These are phyloP conservation scores for Pseudomyrmex concolor DNA, from an alignment of 1,140 invertebrate species.

Conservation along the genomic window DNA sequence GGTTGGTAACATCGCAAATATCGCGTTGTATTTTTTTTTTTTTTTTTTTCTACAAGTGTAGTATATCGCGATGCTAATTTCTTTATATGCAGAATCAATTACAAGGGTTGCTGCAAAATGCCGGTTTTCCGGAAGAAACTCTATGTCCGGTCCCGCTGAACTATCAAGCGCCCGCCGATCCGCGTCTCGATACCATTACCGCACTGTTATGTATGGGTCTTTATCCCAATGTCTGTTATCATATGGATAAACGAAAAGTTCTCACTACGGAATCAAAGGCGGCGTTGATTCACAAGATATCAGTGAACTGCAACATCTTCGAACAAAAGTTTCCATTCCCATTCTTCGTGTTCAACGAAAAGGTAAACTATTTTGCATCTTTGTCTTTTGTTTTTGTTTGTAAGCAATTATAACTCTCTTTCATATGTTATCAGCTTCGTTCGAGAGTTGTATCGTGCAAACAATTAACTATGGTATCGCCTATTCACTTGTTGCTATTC, in stretches of 20 bases:
- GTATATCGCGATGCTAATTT: background rate
- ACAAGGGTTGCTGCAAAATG: constrained; percentile 91
- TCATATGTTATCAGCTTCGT: constrained; percentile 88
- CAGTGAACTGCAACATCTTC: constrained; percentile 96
- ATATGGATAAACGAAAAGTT: constrained; percentile 98
- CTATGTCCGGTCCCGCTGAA: constrained; percentile 88
- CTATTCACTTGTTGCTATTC: constrained; percentile 96
- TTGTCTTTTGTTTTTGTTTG: background rate
- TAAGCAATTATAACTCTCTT: background rate
- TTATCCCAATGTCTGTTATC: constrained; percentile 98
- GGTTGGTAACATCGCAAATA: constrained; percentile 77
- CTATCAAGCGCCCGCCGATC: constrained; percentile 92
- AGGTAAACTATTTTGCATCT: constrained; percentile 85
- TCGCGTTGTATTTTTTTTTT: background rate
- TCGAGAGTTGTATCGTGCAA: constrained; percentile 98
- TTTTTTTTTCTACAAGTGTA: background rate
- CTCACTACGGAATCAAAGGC: constrained; percentile 97
- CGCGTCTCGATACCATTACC: constrained; percentile 93
- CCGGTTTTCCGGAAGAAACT: constrained; percentile 96
- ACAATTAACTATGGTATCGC: constrained; percentile 98
- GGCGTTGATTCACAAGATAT: constrained; percentile 98
- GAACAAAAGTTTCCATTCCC: constrained; percentile 95
- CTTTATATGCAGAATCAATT: constrained; percentile 90
- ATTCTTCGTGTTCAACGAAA: constrained; percentile 99
- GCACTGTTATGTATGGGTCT: constrained; percentile 95